A percentile compares a stretch with the other conserved stretches of the same genome.
Evolutionary conservation across 2,113 vertebrate genomes (phyloP).

Genomic region (Grallaria varia): DNA sequence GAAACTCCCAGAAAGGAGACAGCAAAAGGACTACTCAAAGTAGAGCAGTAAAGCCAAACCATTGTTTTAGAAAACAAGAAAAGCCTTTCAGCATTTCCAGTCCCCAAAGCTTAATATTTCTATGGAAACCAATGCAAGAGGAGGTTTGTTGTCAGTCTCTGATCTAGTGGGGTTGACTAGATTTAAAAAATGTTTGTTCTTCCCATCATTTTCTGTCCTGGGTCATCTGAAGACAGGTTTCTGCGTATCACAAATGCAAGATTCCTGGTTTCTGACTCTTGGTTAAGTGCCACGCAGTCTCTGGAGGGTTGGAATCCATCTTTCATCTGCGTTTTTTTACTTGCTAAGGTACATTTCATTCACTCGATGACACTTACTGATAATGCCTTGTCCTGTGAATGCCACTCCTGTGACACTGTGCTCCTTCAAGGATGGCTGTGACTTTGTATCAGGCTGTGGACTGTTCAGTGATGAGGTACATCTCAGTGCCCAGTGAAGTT

Average conservation of each 20-base stretch:
- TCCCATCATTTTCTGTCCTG: neutral
- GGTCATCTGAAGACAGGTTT: neutral
- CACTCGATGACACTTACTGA: neutral
- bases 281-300: conserved; percentile 5
- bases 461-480: neutral
- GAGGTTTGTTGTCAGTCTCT: conserved; percentile 34
- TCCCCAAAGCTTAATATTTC: conserved; percentile 50
- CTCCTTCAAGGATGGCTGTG: neutral
- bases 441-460: neutral
- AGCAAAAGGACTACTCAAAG: neutral
- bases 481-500: neutral
- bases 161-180: conserved; percentile 1
- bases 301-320: neutral
- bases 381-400: neutral
- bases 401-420: neutral
- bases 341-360: neutral
- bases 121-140: conserved; percentile 50
- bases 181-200: conserved; percentile 18
- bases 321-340: conserved; percentile 14
- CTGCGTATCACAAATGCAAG: neutral
- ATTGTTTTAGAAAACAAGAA: neutral
- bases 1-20: neutral
- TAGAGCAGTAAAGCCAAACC: neutral
- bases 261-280: neutral
- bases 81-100: conserved; percentile 17